Evolutionary conservation across 2,888 invertebrate genomes (phyloP).

Genomic region (Tinea pellionella): DNA sequence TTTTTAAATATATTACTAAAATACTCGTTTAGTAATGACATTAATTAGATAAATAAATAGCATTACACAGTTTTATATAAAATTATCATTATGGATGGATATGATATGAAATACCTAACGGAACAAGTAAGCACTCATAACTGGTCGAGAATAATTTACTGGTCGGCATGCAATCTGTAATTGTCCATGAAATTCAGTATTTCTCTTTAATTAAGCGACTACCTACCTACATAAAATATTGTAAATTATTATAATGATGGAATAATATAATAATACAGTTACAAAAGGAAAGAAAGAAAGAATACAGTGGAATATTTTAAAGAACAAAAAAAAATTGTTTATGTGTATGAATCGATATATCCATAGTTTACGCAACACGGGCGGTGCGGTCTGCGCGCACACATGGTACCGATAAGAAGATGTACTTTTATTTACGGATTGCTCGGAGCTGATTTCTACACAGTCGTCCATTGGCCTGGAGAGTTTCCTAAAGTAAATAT

Average conservation of each 20-base stretch:
- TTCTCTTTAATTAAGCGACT: conserved; percentile 1
- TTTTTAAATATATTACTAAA: neutral
- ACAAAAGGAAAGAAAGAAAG: neutral
- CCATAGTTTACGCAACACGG: conserved; percentile 47
- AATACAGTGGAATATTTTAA: neutral
- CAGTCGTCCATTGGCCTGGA: conserved; percentile 60
- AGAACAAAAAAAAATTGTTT: neutral
- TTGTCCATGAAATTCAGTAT: conserved; percentile 5
- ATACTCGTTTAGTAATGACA: neutral
- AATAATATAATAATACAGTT: neutral
- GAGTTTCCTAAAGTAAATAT: conserved; percentile 67
- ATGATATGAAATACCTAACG: neutral
- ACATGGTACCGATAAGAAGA: conserved; percentile 62
- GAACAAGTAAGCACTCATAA: neutral
- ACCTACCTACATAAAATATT: neutral
- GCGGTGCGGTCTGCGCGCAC: conserved; percentile 23
- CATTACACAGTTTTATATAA: neutral
- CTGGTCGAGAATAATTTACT: neutral
- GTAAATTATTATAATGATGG: neutral
- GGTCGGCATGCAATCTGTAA: conserved; percentile 2
- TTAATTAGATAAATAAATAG: neutral
- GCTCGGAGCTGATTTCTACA: conserved; percentile 27
- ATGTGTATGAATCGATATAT: conserved; percentile 4
- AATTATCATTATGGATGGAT: neutral
- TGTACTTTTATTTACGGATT: conserved; percentile 54